Evolutionary conservation across 2,797 vertebrate genomes (phyloP).

Genomic region (Gobionotothen gibberifrons): DNA sequence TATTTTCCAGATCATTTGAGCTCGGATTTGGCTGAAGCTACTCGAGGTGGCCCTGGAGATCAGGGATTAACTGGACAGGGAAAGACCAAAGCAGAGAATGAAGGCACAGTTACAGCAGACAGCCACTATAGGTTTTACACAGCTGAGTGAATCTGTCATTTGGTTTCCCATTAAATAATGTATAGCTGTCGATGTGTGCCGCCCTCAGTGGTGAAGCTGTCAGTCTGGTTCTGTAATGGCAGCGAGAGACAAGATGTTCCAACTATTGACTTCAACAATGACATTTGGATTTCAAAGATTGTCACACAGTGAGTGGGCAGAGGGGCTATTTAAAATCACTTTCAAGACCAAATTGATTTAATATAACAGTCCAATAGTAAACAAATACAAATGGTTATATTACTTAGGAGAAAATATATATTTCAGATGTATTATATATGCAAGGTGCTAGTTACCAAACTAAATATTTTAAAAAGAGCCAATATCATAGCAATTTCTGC

Average conservation of each 20-base stretch:
- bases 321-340: not conserved
- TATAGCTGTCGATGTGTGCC: conserved; percentile 35
- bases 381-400: not conserved
- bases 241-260: conserved; percentile 23
- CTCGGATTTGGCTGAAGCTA: conserved; percentile 8
- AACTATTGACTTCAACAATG: conserved; percentile 6
- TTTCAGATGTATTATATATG: not conserved
- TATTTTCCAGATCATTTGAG: conserved; percentile 40
- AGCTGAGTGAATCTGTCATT: conserved; percentile 34
- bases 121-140: conserved; percentile 22
- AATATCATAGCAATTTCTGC: not conserved
- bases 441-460: not conserved
- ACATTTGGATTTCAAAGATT: conserved; percentile 18
- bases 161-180: conserved; percentile 55
- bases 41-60: conserved; percentile 33
- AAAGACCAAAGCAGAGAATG: conserved; percentile 29
- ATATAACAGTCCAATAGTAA: no score
- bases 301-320: not conserved
- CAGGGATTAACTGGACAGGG: conserved; percentile 26
- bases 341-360: no score
- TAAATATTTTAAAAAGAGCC: not conserved
- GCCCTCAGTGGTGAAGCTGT: conserved; percentile 47
- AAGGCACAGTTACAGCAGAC: conserved; percentile 8
- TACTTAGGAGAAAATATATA: not conserved
- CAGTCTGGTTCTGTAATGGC: conserved; percentile 33